A percentile compares a stretch with the other conserved stretches of the same genome.
Conservation (phyloP, 37 sponge, comb jelly and placozoan genomes). For the Spongia lamella region DNA sequence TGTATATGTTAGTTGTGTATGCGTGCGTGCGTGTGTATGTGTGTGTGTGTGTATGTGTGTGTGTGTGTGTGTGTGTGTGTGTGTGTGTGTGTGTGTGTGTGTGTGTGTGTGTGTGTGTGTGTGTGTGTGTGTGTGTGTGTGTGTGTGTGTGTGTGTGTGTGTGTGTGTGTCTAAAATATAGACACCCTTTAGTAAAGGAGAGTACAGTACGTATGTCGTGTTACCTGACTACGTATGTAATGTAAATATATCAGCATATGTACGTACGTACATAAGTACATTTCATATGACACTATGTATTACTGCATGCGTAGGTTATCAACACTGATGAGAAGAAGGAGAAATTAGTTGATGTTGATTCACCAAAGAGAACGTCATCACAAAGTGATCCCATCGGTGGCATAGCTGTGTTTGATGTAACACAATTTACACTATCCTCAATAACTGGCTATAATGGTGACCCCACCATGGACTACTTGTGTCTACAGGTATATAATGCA, state of each 20-base stretch:
- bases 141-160: no score
- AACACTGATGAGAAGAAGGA: constrained; percentile 1
- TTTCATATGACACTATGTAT: not conserved
- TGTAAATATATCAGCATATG: constrained; percentile 2
- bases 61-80: constrained; percentile 37
- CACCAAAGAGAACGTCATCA: no score
- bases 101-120: no score
- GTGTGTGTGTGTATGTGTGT: constrained; percentile 15
- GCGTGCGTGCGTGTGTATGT: no score
- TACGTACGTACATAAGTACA: not conserved
- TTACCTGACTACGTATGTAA: constrained; percentile 23
- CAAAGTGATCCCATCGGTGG: not conserved
- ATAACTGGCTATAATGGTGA: constrained; percentile 60
- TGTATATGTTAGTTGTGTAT: not conserved
- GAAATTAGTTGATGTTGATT: constrained; percentile 1
- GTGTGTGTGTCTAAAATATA: no score
- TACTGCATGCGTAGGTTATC: not conserved
- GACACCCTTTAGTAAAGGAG: no score
- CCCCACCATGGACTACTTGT: constrained; percentile 24
- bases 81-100: constrained; percentile 32
- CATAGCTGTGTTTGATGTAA: constrained; percentile 4
- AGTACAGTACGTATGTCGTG: no score
- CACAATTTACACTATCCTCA: constrained; percentile 25
- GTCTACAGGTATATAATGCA: constrained; percentile 26
- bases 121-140: no score